Evolutionary conservation across 2,113 vertebrate species (phyloP), one percentile per base, ranked within the genome.

Genomic region (Boulengeromyrus knoepffleri): DNA sequence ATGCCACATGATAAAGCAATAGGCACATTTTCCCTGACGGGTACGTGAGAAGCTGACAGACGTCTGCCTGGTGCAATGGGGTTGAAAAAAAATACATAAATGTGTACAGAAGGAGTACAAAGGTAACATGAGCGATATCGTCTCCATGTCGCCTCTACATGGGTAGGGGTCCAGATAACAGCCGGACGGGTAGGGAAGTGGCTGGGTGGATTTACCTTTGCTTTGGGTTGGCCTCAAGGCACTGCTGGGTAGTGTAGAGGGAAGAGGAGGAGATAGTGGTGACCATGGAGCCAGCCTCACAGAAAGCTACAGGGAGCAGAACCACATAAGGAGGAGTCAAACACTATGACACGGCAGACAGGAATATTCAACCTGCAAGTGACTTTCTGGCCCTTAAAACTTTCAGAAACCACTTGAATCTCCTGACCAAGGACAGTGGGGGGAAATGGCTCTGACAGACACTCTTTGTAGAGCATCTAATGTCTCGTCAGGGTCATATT

Each of bases 211-310:
- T 0, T 31, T 93, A 96, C 96, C 96, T 94, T 46, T 97, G 95
- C 1, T 95, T 95, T 58, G 96, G 94, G 93, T 95, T 96, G 93
- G 91, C 93, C 85, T 95, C 94, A 93, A 96, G 96, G 83, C 94
- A 95, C 56, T 91, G 94, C 39, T 97, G 96, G 88, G 93, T 96
- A 89, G 93, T 96, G 91, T 96, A 97, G 91, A 99, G 94, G 83
- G 97, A 98, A 91, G 98, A 98, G 88, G 96, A 97, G 88, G 98
- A 98, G 95, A 98, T 96, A 84, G 96, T 96, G 62, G 98, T 98
- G 90, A 96, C 96, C 95, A 98, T 95, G 92, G 97, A 99, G 93
- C 96, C 95, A 5, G 97, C 97, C 94, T 99, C 97, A 88, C 96
- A 97, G 74, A 97, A 95, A 53, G 96, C 97, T 0, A 95, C 94